Evolutionary conservation across 92 coral and sea anemone genomes (phyloP).

Genomic region (Porites cylindrica): DNA sequence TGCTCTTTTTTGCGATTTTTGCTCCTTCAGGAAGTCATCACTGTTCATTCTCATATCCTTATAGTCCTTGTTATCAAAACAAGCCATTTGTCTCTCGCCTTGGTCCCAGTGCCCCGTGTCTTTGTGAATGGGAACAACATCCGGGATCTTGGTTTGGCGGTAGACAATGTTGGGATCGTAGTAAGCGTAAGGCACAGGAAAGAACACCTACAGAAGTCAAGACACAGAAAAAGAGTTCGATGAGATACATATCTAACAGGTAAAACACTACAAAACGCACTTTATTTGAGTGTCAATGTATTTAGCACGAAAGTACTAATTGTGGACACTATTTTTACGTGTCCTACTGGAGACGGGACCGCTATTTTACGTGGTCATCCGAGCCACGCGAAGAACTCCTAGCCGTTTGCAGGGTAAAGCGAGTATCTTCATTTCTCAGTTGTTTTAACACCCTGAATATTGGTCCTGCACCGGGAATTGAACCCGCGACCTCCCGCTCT

Average conservation of each 20-base stretch:
- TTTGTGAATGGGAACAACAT: constrained; percentile 78
- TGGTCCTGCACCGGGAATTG: too few relatives aligned
- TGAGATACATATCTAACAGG: too few relatives aligned
- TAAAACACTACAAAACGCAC: not conserved
- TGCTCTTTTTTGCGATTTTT: constrained; percentile 63
- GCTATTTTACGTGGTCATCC: not conserved
- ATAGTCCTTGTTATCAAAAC: constrained; percentile 96
- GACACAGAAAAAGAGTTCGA: not conserved
- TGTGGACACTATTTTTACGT: too few relatives aligned
- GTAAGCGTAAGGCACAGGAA: constrained; percentile 93
- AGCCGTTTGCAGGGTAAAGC: too few relatives aligned
- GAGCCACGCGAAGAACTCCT: too few relatives aligned
- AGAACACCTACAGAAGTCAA: constrained; percentile 77
- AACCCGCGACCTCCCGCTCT: too few relatives aligned
- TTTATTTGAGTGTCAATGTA: too few relatives aligned
- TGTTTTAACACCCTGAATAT: too few relatives aligned
- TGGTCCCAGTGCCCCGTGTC: constrained; percentile 96
- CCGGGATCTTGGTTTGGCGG: constrained; percentile 78
- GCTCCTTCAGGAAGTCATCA: constrained; percentile 87
- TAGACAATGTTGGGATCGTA: constrained; percentile 89
- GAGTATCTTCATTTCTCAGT: too few relatives aligned
- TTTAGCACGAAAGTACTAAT: too few relatives aligned
- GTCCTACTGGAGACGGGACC: too few relatives aligned
- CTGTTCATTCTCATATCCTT: constrained; percentile 85
- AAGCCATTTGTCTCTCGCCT: constrained; percentile 77